Percentiles rank a stretch among this genome's conserved stretches.
Conservation (phyloP, 92 coral and sea anemone species). For the Actinostola sp. region DNA sequence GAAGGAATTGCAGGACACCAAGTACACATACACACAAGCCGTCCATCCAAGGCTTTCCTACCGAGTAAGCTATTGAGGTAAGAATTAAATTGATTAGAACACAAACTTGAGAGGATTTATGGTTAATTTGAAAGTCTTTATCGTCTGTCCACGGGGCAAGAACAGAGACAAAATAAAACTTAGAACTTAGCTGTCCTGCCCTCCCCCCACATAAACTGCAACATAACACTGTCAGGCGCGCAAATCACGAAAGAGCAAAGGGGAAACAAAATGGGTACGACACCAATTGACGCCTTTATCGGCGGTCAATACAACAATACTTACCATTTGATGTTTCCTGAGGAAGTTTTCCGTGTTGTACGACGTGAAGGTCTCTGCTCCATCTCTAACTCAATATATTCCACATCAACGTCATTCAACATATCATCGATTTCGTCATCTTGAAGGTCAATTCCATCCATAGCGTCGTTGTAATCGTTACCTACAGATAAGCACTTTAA, state of each 20-base stretch:
- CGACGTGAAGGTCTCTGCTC: not conserved
- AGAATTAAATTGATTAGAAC: conserved; percentile 24
- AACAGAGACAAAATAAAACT: conserved; percentile 19
- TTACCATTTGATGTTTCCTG: conserved; percentile 52
- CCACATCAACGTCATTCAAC: conserved; percentile 25
- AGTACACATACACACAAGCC: not conserved
- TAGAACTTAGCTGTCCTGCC: no score
- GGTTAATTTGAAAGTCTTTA: conserved; percentile 3
- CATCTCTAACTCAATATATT: conserved; percentile 11
- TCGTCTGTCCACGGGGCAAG: conserved; percentile 33
- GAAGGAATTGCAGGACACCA: conserved; percentile 23
- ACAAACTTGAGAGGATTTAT: not conserved
- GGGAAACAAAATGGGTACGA: no score
- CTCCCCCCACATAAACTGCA: not conserved
- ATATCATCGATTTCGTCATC: conserved; percentile 29
- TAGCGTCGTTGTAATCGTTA: not conserved
- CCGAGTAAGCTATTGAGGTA: conserved; percentile 23
- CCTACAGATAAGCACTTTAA: conserved; percentile 7
- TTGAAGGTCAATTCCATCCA: conserved; percentile 1
- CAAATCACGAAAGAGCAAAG: no score
- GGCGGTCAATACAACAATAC: no score
- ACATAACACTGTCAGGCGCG: no score
- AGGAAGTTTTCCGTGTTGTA: conserved; percentile 24
- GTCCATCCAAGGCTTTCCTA: conserved; percentile 13
- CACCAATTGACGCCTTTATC: no score